These are phyloP conservation scores for Himalopsyche phryganea DNA, from an alignment of 1,140 invertebrate genomes.

Conservation along the genomic window DNA sequence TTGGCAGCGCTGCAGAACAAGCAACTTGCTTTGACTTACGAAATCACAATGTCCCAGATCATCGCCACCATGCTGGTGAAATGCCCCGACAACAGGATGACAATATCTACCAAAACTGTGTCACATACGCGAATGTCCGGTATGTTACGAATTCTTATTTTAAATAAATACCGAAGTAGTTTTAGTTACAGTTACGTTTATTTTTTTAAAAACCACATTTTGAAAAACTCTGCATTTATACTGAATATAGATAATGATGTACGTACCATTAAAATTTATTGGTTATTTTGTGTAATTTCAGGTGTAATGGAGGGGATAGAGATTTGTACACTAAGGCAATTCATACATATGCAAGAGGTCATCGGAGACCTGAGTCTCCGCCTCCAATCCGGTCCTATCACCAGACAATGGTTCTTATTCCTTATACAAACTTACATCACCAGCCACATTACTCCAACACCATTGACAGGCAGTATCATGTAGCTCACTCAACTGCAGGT, in stretches of 20 bases:
- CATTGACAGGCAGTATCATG: constrained; percentile 9
- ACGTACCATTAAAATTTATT: no score
- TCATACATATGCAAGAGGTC: constrained; percentile 39
- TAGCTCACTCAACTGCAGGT: not conserved
- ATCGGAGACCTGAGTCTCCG: constrained; percentile 59
- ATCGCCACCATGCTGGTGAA: constrained; percentile 13
- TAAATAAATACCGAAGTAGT: no score
- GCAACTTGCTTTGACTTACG: constrained; percentile 18
- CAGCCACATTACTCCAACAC: constrained; percentile 42
- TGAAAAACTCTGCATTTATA: no score
- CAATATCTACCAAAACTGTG: constrained; percentile 53
- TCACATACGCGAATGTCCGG: constrained; percentile 50
- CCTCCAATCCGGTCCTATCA: constrained; percentile 62
- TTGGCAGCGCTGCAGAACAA: constrained; percentile 12
- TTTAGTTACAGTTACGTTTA: no score
- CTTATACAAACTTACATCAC: constrained; percentile 55
- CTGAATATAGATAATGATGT: no score
- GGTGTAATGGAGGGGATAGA: constrained; percentile 26
- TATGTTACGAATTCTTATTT: no score
- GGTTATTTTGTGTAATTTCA: constrained; percentile 2
- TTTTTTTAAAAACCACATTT: no score
- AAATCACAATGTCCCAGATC: constrained; percentile 24
- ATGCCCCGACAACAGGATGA: constrained; percentile 42
- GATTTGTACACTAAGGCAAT: constrained; percentile 24
- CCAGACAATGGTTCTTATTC: constrained; percentile 72